phyloP scores from a whole-genome alignment of 2,113 vertebrate genomes.

The Emydura subglobosa region DNA sequence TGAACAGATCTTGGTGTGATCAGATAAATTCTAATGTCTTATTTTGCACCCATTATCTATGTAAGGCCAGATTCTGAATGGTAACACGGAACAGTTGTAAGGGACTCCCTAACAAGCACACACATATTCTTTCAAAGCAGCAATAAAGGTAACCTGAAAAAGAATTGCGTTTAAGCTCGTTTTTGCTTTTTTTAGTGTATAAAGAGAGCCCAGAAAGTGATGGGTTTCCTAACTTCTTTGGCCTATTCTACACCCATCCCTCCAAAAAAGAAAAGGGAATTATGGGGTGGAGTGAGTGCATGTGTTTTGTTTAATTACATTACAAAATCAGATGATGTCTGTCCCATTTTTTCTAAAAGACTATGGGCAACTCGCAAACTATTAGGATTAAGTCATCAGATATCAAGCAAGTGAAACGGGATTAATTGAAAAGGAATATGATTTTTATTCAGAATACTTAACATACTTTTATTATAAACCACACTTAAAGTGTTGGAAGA shows the following conservation, averaged over 20 bases:
- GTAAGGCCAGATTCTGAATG: rapidly evolving
- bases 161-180: background rate
- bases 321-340: background rate
- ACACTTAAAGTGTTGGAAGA: rapidly evolving
- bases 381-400: background rate
- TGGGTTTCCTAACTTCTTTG: background rate
- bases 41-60: background rate
- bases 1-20: background rate
- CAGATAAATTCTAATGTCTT: background rate
- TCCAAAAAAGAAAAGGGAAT: background rate
- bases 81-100: background rate
- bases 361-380: background rate
- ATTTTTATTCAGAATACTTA: background rate
- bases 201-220: background rate
- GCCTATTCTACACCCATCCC: background rate
- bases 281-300: background rate
- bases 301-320: background rate
- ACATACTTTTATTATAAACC: background rate
- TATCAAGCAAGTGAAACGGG: background rate
- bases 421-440: background rate
- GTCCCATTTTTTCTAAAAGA: background rate
- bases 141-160: background rate
- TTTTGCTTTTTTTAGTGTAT: background rate
- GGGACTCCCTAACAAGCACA: background rate
- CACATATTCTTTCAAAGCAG: background rate